These are phyloP conservation scores for Yponomeuta sedellus DNA, from an alignment of 2,888 invertebrate species.

Conservation along the genomic window DNA sequence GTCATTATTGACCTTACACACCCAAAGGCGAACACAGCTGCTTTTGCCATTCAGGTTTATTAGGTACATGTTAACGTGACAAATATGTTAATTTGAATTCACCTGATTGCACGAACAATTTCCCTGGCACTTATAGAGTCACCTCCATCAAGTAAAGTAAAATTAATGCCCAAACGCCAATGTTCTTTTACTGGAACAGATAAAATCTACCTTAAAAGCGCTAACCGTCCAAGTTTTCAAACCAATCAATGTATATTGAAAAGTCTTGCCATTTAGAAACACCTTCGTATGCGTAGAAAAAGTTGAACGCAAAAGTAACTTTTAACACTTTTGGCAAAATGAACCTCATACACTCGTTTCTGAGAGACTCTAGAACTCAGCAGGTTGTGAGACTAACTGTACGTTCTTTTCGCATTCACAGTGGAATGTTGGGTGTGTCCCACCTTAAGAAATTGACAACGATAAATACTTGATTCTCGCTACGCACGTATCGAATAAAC, in stretches of 20 bases:
- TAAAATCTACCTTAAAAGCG: not conserved
- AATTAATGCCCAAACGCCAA: not conserved
- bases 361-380: not conserved
- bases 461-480: conserved; percentile 1
- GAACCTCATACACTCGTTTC: not conserved
- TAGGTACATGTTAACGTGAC: not conserved
- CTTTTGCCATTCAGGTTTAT: not conserved
- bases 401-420: not conserved
- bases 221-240: not conserved
- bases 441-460: conserved; percentile 7
- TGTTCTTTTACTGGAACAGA: not conserved
- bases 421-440: conserved; percentile 12
- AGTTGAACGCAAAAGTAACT: not conserved
- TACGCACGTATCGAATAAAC: conserved; percentile 1
- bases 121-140: not conserved
- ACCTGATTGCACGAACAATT: not conserved
- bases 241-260: conserved; percentile 12
- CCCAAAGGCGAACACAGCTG: not conserved
- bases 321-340: not conserved
- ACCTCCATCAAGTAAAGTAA: not conserved
- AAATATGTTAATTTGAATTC: not conserved
- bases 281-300: not conserved
- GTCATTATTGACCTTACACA: not conserved
- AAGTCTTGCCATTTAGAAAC: conserved; percentile 6
- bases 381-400: not conserved